These are phyloP conservation scores for Colostygia pectinataria DNA, from an alignment of 2,888 invertebrate species.

Conservation along the genomic window DNA sequence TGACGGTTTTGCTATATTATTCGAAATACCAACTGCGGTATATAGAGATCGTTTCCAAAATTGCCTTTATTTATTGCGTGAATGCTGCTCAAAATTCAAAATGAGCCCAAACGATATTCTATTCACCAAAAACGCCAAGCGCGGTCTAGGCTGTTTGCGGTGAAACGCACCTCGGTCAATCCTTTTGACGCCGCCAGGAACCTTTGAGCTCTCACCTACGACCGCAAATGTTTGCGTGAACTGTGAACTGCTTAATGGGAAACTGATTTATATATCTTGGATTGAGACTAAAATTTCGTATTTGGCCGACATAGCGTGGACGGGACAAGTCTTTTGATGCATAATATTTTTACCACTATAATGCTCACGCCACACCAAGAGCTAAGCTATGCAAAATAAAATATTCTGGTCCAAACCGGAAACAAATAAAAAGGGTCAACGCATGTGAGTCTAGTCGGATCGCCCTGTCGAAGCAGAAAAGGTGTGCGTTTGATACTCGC, in stretches of 20 bases:
- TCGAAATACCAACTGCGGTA: not conserved
- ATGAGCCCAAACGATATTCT: slow-evolving; percentile 42
- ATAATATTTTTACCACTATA: too few relatives aligned
- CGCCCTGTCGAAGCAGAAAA: too few relatives aligned
- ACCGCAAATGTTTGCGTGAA: slow-evolving; percentile 75
- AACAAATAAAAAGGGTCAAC: too few relatives aligned
- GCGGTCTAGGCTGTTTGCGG: slow-evolving; percentile 59
- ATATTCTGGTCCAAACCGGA: too few relatives aligned
- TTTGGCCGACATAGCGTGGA: too few relatives aligned
- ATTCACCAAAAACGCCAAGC: slow-evolving; percentile 52
- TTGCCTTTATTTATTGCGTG: slow-evolving; percentile 2
- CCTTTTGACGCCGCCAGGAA: slow-evolving; percentile 64
- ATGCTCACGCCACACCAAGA: too few relatives aligned
- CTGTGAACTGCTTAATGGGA: slow-evolving; percentile 59
- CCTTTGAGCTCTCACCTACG: slow-evolving; percentile 77
- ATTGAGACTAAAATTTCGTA: too few relatives aligned
- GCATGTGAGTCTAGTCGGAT: too few relatives aligned
- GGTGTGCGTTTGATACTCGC: too few relatives aligned
- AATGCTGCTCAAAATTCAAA: slow-evolving; percentile 24
- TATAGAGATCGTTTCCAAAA: not conserved
- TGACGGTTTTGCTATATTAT: too few relatives aligned
- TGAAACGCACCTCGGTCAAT: slow-evolving; percentile 68
- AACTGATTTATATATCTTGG: slow-evolving; percentile 44
- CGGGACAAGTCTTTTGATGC: too few relatives aligned
- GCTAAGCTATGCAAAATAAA: too few relatives aligned